Percentiles rank a stretch among this genome's conserved stretches.
phyloP scores from a whole-genome alignment of 2,113 vertebrate genomes.

The Macrotus californicus region DNA sequence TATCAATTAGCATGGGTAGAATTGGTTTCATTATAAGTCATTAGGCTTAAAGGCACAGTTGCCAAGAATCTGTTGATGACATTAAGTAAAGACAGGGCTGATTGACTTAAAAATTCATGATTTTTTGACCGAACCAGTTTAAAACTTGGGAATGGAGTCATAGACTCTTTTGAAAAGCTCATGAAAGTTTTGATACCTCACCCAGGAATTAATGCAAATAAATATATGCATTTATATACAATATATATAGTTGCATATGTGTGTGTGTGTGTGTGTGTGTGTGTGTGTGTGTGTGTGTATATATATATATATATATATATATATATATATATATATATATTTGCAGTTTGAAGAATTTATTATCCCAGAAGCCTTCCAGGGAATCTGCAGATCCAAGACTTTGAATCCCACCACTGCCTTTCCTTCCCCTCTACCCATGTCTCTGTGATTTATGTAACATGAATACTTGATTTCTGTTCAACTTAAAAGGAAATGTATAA shows the following conservation, averaged over 20 bases:
- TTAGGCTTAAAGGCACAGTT: background rate
- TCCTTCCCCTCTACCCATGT: background rate
- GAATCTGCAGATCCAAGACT: background rate
- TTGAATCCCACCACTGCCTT: background rate
- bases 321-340: too few relatives aligned
- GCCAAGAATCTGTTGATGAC: background rate
- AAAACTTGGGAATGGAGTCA: background rate
- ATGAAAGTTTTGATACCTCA: conserved; percentile 15
- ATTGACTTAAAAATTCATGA: background rate
- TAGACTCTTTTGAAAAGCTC: background rate
- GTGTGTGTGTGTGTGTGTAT: too few relatives aligned
- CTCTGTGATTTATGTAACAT: background rate
- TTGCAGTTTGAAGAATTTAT: background rate
- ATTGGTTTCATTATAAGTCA: background rate
- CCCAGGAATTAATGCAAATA: background rate
- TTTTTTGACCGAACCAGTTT: background rate
- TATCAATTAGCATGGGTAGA: background rate
- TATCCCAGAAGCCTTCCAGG: background rate
- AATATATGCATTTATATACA: too few relatives aligned
- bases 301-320: too few relatives aligned
- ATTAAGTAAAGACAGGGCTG: background rate
- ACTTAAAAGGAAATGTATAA: conserved; percentile 20
- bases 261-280: too few relatives aligned
- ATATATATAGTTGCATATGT: too few relatives aligned
- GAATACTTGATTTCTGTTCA: background rate